Evolutionary conservation across 2,888 invertebrate species (phyloP).

Genomic region (Drosophila mayaguana): DNA sequence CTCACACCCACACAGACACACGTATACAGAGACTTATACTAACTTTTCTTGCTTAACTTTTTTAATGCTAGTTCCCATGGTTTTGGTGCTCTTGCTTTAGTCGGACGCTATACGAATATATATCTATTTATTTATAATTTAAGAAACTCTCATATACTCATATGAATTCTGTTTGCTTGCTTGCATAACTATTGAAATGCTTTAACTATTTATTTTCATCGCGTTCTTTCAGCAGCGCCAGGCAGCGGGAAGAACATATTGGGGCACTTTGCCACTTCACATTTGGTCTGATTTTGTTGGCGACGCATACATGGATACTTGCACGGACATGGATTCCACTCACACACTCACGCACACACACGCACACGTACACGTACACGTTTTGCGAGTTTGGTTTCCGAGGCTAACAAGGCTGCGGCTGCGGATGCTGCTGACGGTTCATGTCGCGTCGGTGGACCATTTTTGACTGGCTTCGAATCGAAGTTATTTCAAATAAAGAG

Average conservation of each 20-base stretch:
- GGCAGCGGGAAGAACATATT: slow-evolving; percentile 33
- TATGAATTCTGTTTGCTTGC: not conserved
- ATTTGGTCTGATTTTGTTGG: slow-evolving; percentile 53
- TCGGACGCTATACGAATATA: slow-evolving; percentile 11
- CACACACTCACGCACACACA: slow-evolving; percentile 17
- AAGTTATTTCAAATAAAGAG: slow-evolving; percentile 53
- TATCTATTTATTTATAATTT: slow-evolving; percentile 33
- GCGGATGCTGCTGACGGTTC: slow-evolving; percentile 78
- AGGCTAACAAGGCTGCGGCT: slow-evolving; percentile 45
- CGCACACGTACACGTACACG: slow-evolving; percentile 15
- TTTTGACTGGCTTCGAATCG: slow-evolving; percentile 82
- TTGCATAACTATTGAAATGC: slow-evolving; percentile 3
- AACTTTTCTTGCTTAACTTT: slow-evolving; percentile 52
- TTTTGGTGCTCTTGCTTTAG: slow-evolving; percentile 3
- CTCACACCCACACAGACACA: slow-evolving; percentile 3
- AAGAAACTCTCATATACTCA: slow-evolving; percentile 20
- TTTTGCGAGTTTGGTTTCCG: slow-evolving; percentile 59
- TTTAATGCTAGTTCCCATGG: slow-evolving; percentile 54
- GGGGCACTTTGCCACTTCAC: slow-evolving; percentile 52
- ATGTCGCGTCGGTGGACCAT: slow-evolving; percentile 84
- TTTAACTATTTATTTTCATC: slow-evolving; percentile 21
- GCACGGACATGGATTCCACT: slow-evolving; percentile 24
- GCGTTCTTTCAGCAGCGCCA: slow-evolving; percentile 47
- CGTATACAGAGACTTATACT: slow-evolving; percentile 6
- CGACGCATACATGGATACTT: slow-evolving; percentile 22